Conservation (phyloP, 2,888 invertebrate genomes). For the Gortyna flavago region DNA sequence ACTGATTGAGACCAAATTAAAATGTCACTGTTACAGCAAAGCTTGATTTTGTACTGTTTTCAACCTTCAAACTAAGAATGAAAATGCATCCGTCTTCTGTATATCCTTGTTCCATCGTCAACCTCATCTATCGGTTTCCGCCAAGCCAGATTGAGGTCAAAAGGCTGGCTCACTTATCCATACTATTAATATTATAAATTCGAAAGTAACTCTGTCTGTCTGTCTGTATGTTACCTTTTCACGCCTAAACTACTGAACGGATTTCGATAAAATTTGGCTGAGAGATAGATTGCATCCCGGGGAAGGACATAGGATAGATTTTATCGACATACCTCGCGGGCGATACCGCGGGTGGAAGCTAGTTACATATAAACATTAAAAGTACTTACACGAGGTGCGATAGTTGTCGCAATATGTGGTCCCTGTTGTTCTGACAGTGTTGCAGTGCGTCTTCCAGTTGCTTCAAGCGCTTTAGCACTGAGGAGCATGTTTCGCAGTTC, state of each 20-base stretch:
- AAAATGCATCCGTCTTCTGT: not conserved
- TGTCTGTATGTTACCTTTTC: too few species aligned
- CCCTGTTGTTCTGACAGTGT: constrained; percentile 91
- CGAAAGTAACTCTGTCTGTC: too few species aligned
- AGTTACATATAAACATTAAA: not conserved
- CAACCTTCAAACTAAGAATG: too few species aligned
- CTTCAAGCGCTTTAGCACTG: constrained; percentile 91
- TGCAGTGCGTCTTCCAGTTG: constrained; percentile 91
- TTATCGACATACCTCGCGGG: too few species aligned
- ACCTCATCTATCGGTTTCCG: not conserved
- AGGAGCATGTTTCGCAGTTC: constrained; percentile 92
- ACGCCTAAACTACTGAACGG: too few species aligned
- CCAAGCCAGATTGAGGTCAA: not conserved
- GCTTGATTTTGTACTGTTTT: not conserved
- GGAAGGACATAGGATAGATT: too few species aligned
- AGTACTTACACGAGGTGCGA: constrained; percentile 94
- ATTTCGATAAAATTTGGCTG: too few species aligned
- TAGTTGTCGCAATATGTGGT: constrained; percentile 93
- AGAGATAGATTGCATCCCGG: too few species aligned
- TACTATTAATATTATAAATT: too few species aligned
- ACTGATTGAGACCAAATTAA: not conserved
- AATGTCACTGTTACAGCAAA: not conserved
- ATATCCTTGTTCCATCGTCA: not conserved
- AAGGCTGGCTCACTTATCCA: too few species aligned
- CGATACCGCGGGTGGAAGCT: too few species aligned